These are phyloP conservation scores for Eudemis profundana DNA, from an alignment of 2,888 invertebrate genomes.

Conservation along the genomic window DNA sequence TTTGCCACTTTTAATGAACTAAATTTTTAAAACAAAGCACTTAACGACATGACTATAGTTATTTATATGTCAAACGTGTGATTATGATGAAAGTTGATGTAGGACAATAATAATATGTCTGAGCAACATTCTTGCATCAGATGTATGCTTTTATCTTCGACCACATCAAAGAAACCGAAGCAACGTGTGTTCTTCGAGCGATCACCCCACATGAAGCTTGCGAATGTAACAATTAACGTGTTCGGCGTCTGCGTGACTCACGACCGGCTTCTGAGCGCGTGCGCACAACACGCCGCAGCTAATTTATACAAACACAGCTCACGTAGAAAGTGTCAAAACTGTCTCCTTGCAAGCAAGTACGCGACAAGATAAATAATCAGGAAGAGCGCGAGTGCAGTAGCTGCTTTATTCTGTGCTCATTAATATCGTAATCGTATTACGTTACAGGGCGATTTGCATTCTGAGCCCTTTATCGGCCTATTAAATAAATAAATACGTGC, in stretches of 20 bases:
- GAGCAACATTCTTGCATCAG: conserved; percentile 13
- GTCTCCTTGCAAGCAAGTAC: neutral
- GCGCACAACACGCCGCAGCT: conserved; percentile 24
- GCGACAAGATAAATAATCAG: neutral
- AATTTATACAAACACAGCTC: conserved; percentile 18
- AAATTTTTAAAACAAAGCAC: neutral
- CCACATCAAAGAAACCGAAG: conserved; percentile 21
- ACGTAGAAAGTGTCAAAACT: conserved; percentile 25
- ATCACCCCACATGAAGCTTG: conserved; percentile 39
- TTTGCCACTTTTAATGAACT: too few species aligned
- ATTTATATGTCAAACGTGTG: neutral
- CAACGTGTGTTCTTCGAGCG: conserved; percentile 31
- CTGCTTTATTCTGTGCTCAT: conserved; percentile 6
- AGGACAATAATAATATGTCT: conserved; percentile 7
- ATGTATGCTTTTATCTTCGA: conserved; percentile 19
- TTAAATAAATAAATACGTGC: conserved; percentile 26
- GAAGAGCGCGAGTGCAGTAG: neutral
- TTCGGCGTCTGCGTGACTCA: conserved; percentile 68
- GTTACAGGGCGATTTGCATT: conserved; percentile 18
- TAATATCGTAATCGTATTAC: conserved; percentile 18
- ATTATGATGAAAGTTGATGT: conserved; percentile 15
- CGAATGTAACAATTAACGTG: conserved; percentile 67
- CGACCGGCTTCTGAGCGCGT: conserved; percentile 65
- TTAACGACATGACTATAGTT: neutral
- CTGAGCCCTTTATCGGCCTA: conserved; percentile 20